A percentile compares a stretch with the other conserved stretches of the same genome.
phyloP scores from a whole-genome alignment of 2,113 vertebrate genomes.

The Anser cygnoides region DNA sequence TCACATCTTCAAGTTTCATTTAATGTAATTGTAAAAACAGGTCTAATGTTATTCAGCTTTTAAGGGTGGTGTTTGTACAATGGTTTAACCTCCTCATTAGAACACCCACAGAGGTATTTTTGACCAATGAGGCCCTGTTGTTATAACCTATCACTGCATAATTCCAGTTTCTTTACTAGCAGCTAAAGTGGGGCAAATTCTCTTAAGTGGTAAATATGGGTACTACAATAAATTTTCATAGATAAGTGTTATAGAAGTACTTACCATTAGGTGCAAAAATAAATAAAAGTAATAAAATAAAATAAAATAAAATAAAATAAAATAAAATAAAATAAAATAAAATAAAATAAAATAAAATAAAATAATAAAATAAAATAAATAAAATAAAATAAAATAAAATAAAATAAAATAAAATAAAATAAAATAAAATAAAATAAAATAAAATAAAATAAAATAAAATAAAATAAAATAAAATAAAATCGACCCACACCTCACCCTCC shows the following conservation, averaged over 20 bases:
- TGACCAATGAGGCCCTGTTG: slow-evolving; percentile 13
- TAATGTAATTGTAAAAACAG: slow-evolving; percentile 42
- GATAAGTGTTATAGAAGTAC: neutral
- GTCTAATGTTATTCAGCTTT: neutral
- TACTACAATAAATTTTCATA: neutral
- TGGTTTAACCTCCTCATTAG: slow-evolving; percentile 40
- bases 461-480: too few relatives aligned
- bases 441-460: neutral
- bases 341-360: neutral
- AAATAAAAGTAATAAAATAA: too few relatives aligned
- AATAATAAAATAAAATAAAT: too few relatives aligned
- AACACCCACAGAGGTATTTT: neutral
- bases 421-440: too few relatives aligned
- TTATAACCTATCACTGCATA: neutral
- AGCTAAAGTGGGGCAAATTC: neutral
- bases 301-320: neutral
- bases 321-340: too few relatives aligned
- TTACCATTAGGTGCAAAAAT: neutral
- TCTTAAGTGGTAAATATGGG: neutral
- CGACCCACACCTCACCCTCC: neutral
- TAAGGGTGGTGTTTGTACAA: slow-evolving; percentile 27
- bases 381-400: too few relatives aligned
- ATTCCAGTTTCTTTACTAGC: neutral
- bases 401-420: neutral
- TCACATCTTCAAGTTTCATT: slow-evolving; percentile 54